Evolutionary conservation across 2,888 invertebrate genomes (phyloP).

Genomic region (Polyommatus icarus): DNA sequence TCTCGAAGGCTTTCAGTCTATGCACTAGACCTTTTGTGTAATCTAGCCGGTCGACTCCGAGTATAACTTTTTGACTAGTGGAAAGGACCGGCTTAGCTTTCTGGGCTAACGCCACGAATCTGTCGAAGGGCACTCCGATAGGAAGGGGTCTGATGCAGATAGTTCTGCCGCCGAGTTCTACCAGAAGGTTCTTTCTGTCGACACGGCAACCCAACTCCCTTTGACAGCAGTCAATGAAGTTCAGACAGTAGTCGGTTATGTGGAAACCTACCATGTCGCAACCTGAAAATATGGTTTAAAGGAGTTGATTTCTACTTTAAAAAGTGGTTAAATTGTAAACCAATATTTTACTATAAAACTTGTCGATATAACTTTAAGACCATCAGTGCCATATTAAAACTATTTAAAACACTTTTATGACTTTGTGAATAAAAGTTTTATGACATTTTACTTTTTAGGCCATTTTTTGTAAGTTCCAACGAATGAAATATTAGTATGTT

Average conservation of each 20-base stretch:
- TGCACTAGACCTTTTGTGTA: conserved; percentile 95
- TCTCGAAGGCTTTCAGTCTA: conserved; percentile 89
- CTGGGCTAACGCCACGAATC: conserved; percentile 90
- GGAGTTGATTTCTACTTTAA: not conserved
- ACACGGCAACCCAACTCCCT: conserved; percentile 92
- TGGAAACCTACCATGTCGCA: conserved; percentile 97
- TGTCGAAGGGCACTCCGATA: conserved; percentile 93
- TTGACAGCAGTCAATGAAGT: conserved; percentile 95
- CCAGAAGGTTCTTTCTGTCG: conserved; percentile 91
- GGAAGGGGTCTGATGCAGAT: conserved; percentile 92
- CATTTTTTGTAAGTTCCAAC: not conserved
- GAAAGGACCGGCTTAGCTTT: conserved; percentile 84
- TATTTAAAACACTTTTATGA: not conserved
- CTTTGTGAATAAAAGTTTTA: not conserved
- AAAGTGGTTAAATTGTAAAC: not conserved
- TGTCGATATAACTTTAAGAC: not conserved
- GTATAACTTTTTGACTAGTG: conserved; percentile 88
- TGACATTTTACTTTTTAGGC: not conserved
- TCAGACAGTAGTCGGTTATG: conserved; percentile 93
- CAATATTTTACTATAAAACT: not conserved
- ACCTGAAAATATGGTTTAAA: conserved; percentile 66
- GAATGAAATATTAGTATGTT: too few relatives aligned
- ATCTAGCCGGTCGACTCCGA: conserved; percentile 94
- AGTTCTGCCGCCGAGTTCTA: conserved; percentile 92
- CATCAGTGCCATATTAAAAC: not conserved